These are phyloP conservation scores for Rhinichthys osculus DNA, from an alignment of 2,797 vertebrate genomes.

Conservation along the genomic window DNA sequence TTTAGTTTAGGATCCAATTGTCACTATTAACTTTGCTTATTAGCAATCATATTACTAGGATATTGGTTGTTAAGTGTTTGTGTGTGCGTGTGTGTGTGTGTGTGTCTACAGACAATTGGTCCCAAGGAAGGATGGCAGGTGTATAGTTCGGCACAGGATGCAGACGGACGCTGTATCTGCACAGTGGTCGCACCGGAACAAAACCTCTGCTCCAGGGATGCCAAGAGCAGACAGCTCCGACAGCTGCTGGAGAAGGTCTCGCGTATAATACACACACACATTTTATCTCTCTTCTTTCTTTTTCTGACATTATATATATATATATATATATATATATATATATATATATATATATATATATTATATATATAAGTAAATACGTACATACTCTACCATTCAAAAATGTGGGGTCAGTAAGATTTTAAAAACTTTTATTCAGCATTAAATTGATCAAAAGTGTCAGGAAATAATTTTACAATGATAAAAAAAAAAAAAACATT, in stretches of 20 bases:
- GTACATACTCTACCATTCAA: too few relatives aligned
- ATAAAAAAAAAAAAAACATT: background rate
- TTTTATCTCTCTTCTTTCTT: background rate
- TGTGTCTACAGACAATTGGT: constrained; percentile 86
- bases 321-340: too few relatives aligned
- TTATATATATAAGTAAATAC: background rate
- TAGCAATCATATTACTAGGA: too few relatives aligned
- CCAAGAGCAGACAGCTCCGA: constrained; percentile 95
- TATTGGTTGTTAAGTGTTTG: too few relatives aligned
- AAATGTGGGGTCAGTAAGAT: too few relatives aligned
- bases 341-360: too few relatives aligned
- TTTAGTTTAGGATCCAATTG: too few relatives aligned
- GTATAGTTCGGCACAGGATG: constrained; percentile 97
- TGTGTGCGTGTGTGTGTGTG: constrained; percentile 1
- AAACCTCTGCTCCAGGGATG: constrained; percentile 95
- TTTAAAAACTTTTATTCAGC: too few relatives aligned
- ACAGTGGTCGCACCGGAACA: constrained; percentile 98
- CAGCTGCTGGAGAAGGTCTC: constrained; percentile 95
- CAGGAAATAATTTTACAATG: background rate
- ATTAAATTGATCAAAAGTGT: background rate
- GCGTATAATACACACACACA: constrained; percentile 20
- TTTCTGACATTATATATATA: background rate
- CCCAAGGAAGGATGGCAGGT: constrained; percentile 99
- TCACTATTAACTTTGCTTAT: too few relatives aligned
- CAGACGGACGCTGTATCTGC: constrained; percentile 96